A percentile compares a stretch with the other conserved stretches of the same genome.
These are phyloP conservation scores for Corydoras sp. DNA, from an alignment of 2,113 vertebrate genomes.

Conservation along the genomic window DNA sequence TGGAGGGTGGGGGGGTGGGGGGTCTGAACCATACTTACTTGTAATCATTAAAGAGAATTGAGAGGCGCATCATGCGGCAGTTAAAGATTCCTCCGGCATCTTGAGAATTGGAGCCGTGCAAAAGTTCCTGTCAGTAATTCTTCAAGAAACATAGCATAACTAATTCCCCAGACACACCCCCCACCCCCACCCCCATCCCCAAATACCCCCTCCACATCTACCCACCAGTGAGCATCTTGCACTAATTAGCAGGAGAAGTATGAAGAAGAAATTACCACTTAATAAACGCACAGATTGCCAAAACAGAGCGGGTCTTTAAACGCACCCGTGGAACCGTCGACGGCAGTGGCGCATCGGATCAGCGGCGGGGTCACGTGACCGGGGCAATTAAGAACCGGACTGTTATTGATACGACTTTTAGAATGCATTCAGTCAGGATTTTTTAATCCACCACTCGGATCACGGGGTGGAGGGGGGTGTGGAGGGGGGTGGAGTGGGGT, in stretches of 20 bases:
- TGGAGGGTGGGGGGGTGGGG: conserved; percentile 36
- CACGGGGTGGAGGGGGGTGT: too few species aligned
- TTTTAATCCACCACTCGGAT: too few species aligned
- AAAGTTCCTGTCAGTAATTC: conserved; percentile 62
- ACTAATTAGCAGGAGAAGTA: conserved; percentile 70
- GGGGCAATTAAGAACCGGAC: too few species aligned
- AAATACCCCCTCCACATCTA: conserved; percentile 40
- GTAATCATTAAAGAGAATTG: conserved; percentile 55
- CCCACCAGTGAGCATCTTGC: conserved; percentile 57
- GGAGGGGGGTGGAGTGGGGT: too few species aligned
- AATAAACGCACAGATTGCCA: conserved; percentile 54
- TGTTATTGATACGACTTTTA: too few species aligned
- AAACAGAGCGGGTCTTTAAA: neutral
- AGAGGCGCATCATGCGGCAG: conserved; percentile 53
- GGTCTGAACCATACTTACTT: conserved; percentile 55
- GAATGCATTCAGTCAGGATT: too few species aligned
- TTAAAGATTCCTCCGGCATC: conserved; percentile 47
- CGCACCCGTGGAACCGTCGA: too few species aligned
- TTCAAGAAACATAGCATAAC: conserved; percentile 66
- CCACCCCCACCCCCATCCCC: conserved; percentile 22
- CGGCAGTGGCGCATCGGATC: too few species aligned
- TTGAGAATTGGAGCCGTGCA: conserved; percentile 54
- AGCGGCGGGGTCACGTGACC: too few species aligned
- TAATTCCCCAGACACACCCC: conserved; percentile 50
- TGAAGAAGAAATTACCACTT: conserved; percentile 71